Base-by-base conservation (phyloP, 2,888 invertebrate species). In the Cephus pulcher region DNA sequence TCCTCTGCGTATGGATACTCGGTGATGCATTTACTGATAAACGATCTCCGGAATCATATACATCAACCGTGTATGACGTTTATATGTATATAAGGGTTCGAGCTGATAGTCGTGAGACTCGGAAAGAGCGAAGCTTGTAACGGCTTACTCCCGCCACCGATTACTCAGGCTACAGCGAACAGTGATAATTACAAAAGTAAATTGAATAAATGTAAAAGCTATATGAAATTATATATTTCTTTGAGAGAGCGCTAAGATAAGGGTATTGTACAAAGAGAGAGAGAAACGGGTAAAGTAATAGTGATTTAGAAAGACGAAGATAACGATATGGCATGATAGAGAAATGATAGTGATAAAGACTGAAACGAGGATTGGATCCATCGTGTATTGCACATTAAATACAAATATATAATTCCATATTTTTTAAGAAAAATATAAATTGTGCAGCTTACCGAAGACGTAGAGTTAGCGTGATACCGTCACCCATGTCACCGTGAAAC, bases 371-470 rank as follows among this genome's bases (percentile, higher is more conserved):
- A 56, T 56, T 9, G 76, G 30, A 73, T 73, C 75, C 23, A 74
- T 69, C 80, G 75, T 85, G 83, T 86, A 90, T 90, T 90, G 90
- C 89, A 90, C 90, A 90, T 89, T 86, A 88, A 90, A 90, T 89
- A 90, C 87, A 82, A 81, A 81, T 80, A 81, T 83, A 81, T 84
- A 77, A 78, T 83, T 76, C 68, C 79, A 75, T 80, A 75, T 82
- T 81, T 40, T 68, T 15, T 15, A 76, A 70, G 75, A 77, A 71
- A 77, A 83, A 78, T 83, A 85, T 79, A 83, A 80, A 79, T 75
- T 85, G 84, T 89, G 85, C 84, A 84, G 85, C 91, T 91, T 91
- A 90, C 90, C 90, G 76, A 84, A 81, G 82, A 85, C 82, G 87
- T 85, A 84, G 87, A 79, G 81, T 82, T 88, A 89, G 87, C 84